Evolutionary conservation across 2,888 invertebrate genomes (phyloP), one percentile per base, ranked within the genome.

Genomic region (Lobophora halterata): DNA sequence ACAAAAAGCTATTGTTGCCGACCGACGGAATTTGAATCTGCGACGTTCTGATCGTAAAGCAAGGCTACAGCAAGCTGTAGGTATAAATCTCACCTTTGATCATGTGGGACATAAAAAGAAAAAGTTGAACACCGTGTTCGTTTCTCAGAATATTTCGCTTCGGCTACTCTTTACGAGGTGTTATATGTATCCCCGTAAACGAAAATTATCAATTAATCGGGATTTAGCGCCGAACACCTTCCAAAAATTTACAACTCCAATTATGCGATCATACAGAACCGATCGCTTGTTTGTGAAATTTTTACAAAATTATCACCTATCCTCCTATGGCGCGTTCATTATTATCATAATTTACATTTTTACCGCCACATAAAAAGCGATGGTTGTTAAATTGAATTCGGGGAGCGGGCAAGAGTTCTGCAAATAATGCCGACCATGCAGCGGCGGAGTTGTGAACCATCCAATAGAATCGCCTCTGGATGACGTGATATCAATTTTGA

Each of bases 341-440:
- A 78, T 81, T 71, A 79, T 71, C 72, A 77, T 85, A 80, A 81
- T 73, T 83, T 72, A 71, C 64, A 57, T 61, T 67, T 71, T 72
- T 65, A 72, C 61, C 59, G 61, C 56, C 69, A 65, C 71, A 73
- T 74, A 74, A 81, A 80, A 72, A 70, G 71, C 77, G 79, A 79
- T 76, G 79, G 71, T 78, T 79, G 81, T 74, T 81, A 79, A 88
- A 88, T 88, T 88, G 85, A 86, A 82, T 87, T 78, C 76, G 73
- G 68, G 75, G 74, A 78, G 77, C 71, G n/a, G n/a, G 71, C 61
- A 27, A 18, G 9, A 7, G 23, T 19, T 33, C 34, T 66, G 65
- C 76, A 81, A 86, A 86, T 85, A 82, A 80, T n/a, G n/a, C n/a
- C n/a, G n/a, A n/a, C n/a, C n/a, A n/a, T n/a, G n/a, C n/a, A n/a